Evolutionary conservation across 2,888 invertebrate species (phyloP), one percentile per base, ranked within the genome.

Genomic region (Dryocosmus kuriphilus): DNA sequence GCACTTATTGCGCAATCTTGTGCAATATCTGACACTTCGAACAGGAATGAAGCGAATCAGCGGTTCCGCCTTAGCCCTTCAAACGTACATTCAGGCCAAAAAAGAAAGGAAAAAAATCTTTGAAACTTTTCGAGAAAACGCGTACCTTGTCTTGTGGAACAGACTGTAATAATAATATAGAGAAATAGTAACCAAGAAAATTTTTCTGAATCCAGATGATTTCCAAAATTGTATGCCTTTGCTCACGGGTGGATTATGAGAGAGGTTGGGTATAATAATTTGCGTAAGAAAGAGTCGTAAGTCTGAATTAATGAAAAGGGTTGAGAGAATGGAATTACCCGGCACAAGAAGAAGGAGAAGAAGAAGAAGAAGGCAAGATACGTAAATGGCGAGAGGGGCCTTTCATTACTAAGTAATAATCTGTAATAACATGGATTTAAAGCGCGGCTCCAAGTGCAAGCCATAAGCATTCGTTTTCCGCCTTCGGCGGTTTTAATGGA

Each of bases 401-500:
- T 87, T 87, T 87, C 86, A 89, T 89, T 89, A 89, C 86, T 78
- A 80, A 82, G 87, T 88, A 88, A 88, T 89, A 87, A 88, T 88
- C 89, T 80, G 85, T 88, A 89, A 89, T 88, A 88, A 89, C 87
- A 85, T 86, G 86, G 85, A 88, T 87, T 88, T 88, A 88, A 89
- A 87, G 86, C 87, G 80, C 83, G 85, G 83, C 84, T 83, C 82
- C 81, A 82, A 85, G 85, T 86, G 86, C 83, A 79, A 80, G 85
- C 83, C 83, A 85, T 84, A 84, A 85, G 85, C 87, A 87, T 87
- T 87, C 86, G 85, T 86, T 88, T 86, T 86, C 85, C 86, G 88
- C 89, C 88, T 85, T 84, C 85, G 86, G 88, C 86, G 79, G 81
- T 87, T 89, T 88, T 89, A 89, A 88, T 88, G 88, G 88, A 89